Conservation (phyloP, 2,797 vertebrate genomes). For the Karalla daura region DNA sequence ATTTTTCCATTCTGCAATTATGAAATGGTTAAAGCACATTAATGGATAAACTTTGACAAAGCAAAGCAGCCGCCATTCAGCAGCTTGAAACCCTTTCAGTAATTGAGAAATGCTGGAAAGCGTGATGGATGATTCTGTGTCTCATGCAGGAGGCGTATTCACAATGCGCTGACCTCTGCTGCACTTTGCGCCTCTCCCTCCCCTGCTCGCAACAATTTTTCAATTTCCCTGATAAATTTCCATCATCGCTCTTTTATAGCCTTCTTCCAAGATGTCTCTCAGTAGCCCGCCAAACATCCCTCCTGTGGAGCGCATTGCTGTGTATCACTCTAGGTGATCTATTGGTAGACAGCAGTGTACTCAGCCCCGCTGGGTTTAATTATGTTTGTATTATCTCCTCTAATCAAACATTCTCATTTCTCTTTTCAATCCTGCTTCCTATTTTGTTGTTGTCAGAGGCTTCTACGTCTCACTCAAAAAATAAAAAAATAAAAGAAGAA, state of each 20-base stretch:
- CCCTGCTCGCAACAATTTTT: slow-evolving; percentile 33
- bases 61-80: slow-evolving; percentile 22
- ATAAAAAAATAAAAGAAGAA: too few relatives aligned
- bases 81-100: neutral
- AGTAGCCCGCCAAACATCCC: slow-evolving; percentile 62
- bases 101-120: slow-evolving; percentile 30
- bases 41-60: slow-evolving; percentile 13
- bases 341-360: slow-evolving; percentile 75
- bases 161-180: slow-evolving; percentile 50
- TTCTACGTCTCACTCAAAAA: too few relatives aligned
- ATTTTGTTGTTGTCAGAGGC: too few relatives aligned
- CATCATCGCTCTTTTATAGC: slow-evolving; percentile 60
- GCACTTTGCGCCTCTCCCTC: slow-evolving; percentile 16
- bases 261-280: slow-evolving; percentile 70
- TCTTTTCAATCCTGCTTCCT: slow-evolving; percentile 68
- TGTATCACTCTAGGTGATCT: slow-evolving; percentile 79
- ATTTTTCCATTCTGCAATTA: too few relatives aligned
- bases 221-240: slow-evolving; percentile 62
- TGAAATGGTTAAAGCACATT: too few relatives aligned
- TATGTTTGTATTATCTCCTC: slow-evolving; percentile 80
- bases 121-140: slow-evolving; percentile 29
- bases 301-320: slow-evolving; percentile 65
- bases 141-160: slow-evolving; percentile 27
- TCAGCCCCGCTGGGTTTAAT: slow-evolving; percentile 80
- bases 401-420: slow-evolving; percentile 81